phyloP scores from a whole-genome alignment of 2,113 vertebrate species.

The Proterorhinus semilunaris region DNA sequence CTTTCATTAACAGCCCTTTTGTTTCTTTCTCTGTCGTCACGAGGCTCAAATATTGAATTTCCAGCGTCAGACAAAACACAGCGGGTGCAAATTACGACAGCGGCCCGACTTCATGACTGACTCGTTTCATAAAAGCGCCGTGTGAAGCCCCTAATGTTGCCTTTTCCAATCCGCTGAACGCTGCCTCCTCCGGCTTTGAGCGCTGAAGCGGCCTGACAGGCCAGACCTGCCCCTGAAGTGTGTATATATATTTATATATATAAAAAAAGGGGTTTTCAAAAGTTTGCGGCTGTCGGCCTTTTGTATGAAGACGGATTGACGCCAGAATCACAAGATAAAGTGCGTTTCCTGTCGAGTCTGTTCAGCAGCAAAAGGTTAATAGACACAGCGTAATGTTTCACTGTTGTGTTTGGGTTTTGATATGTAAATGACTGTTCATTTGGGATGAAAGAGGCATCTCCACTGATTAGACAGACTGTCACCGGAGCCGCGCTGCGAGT shows the following conservation, averaged over 20 bases:
- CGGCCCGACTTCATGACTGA: constrained; percentile 28
- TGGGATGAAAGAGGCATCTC: not conserved
- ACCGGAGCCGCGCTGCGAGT: not conserved
- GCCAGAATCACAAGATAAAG: no score
- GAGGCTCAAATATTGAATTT: constrained; percentile 14
- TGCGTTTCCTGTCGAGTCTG: no score
- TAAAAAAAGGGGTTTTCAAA: constrained; percentile 2
- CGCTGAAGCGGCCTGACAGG: constrained; percentile 17
- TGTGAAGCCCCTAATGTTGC: constrained; percentile 16
- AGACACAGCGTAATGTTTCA: not conserved
- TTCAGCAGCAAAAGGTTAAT: not conserved
- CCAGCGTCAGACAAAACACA: constrained; percentile 11
- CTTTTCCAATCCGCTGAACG: constrained; percentile 1
- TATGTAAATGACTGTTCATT: constrained; percentile 1
- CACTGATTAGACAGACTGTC: not conserved
- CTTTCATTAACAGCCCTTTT: not conserved
- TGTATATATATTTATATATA: not conserved
- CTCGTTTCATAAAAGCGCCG: constrained; percentile 14
- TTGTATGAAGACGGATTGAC: constrained; percentile 1
- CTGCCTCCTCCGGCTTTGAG: not conserved
- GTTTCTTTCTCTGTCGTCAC: not conserved
- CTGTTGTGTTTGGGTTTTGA: not conserved
- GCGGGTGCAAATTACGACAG: no score
- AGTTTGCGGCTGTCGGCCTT: not conserved
- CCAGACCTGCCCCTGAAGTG: not conserved